phyloP scores from a whole-genome alignment of 1,140 invertebrate species.

The Brevipalpus yothersi region DNA sequence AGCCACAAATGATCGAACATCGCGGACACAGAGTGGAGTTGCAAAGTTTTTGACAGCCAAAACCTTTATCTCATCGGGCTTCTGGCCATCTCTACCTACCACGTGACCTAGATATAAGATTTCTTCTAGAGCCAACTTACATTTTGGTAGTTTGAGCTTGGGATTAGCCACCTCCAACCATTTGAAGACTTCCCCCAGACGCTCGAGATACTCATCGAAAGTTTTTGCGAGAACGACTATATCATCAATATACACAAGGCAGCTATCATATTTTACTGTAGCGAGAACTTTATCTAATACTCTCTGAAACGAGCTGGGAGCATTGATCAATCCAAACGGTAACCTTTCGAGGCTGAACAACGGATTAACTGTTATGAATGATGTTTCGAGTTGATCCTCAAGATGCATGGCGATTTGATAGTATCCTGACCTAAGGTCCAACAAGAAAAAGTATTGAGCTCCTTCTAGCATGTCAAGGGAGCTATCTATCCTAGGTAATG shows the following conservation, averaged over 20 bases:
- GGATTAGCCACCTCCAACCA: conserved; percentile 5
- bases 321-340: conserved; percentile 12
- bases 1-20: conserved; percentile 22
- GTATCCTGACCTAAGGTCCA: conserved; percentile 6
- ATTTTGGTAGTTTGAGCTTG: conserved; percentile 12
- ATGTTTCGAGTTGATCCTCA: too few species aligned
- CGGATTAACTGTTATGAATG: conserved; percentile 2
- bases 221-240: conserved; percentile 8
- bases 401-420: neutral
- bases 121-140: conserved; percentile 4
- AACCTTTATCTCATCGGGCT: conserved; percentile 19
- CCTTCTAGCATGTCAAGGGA: conserved; percentile 13
- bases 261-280: neutral
- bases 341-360: conserved; percentile 7
- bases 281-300: conserved; percentile 9
- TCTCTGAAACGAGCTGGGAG: conserved; percentile 11
- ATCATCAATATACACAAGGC: conserved; percentile 5
- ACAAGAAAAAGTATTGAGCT: neutral
- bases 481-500: conserved; percentile 18
- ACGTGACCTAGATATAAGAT: conserved; percentile 13
- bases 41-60: conserved; percentile 16
- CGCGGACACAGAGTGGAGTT: too few species aligned
- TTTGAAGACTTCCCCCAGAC: conserved; percentile 1
- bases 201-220: conserved; percentile 7
- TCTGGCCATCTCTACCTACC: conserved; percentile 16